Evolutionary conservation across 2,888 invertebrate genomes (phyloP), one percentile per base, ranked within the genome.

Genomic region (Drosophila mimetica): DNA sequence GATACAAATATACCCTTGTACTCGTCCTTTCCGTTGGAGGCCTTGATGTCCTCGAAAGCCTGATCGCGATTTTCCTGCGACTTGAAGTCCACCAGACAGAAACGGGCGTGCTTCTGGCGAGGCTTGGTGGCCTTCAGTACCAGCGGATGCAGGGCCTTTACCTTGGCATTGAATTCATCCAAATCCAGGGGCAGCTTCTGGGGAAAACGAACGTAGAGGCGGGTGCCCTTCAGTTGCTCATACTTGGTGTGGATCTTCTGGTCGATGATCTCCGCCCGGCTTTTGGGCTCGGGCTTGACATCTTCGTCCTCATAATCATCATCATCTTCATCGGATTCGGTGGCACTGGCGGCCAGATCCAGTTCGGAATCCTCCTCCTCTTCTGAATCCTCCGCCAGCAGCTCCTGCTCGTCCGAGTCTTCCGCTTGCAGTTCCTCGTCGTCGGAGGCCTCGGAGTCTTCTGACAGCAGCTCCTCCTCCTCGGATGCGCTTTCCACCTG

Each of bases 51-150:
- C 36, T 71, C 47, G 1, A 89, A 42, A 0, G 89, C 77, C 0
- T 25, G 16, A 61, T 90, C 85, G 0, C 91, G 90, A 55, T 91
- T 86, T 2, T 84, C 77, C n/a, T 76, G 66, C 0, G 77, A 74
- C 13, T 77, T 72, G 30, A 91, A 91, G 3, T 90, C 88, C 0
- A 89, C 85, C 2, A 90, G 72, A 32, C 91, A 91, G 37, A 90
- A 91, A 0, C 91, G 87, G 0, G 88, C 91, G 46, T 89, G 77
- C 28, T 85, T 89, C 22, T 91, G 91, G 0, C 91, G 88, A 0
- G 91, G 91, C 42, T 87, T 90, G 1, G 78, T 69, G 0, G 79
- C 83, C 6, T 74, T 84, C 0, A 75, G 41, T 14, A 90, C 79
- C 28, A 91, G 50, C 0, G 82, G 65, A 4, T 90, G 88, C 0